A percentile compares a stretch with the other conserved stretches of the same genome.
Evolutionary conservation across 2,797 vertebrate species (phyloP).

Genomic region (Austrolebias charrua): DNA sequence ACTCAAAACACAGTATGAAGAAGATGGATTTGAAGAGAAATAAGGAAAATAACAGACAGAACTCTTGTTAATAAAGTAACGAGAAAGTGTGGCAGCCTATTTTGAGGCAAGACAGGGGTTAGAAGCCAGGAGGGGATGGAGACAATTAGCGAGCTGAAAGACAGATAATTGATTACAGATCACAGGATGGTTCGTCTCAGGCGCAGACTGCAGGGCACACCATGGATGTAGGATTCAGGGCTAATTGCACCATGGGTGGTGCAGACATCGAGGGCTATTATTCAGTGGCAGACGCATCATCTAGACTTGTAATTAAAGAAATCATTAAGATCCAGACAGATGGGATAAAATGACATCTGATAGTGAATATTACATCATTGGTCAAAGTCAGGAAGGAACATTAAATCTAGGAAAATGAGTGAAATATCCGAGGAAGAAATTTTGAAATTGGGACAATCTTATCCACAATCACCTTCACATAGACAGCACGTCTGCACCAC

Average conservation of each 20-base stretch:
- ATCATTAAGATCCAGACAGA: constrained; percentile 60
- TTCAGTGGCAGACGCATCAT: constrained; percentile 34
- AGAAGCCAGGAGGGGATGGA: constrained; percentile 16
- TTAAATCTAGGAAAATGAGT: constrained; percentile 1
- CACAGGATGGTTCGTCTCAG: constrained; percentile 54
- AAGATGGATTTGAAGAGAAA: constrained; percentile 12
- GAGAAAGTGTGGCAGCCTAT: constrained; percentile 40
- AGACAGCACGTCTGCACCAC: not conserved
- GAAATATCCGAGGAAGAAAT: not conserved
- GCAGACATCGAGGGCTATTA: constrained; percentile 34
- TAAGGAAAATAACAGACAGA: constrained; percentile 31
- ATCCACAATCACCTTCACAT: not conserved
- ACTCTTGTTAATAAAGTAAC: constrained; percentile 46
- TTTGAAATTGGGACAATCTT: constrained; percentile 8
- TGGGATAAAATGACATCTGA: constrained; percentile 44
- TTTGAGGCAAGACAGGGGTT: constrained; percentile 7
- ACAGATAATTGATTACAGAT: constrained; percentile 67
- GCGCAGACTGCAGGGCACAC: constrained; percentile 50
- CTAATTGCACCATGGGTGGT: constrained; percentile 56
- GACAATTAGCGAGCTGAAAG: constrained; percentile 33
- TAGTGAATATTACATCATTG: constrained; percentile 55
- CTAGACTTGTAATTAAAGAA: constrained; percentile 67
- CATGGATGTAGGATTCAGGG: constrained; percentile 37
- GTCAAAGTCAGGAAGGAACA: constrained; percentile 53
- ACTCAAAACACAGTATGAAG: constrained; percentile 46